phyloP scores from a whole-genome alignment of 2,888 invertebrate species.

The Drosophila siamana region DNA sequence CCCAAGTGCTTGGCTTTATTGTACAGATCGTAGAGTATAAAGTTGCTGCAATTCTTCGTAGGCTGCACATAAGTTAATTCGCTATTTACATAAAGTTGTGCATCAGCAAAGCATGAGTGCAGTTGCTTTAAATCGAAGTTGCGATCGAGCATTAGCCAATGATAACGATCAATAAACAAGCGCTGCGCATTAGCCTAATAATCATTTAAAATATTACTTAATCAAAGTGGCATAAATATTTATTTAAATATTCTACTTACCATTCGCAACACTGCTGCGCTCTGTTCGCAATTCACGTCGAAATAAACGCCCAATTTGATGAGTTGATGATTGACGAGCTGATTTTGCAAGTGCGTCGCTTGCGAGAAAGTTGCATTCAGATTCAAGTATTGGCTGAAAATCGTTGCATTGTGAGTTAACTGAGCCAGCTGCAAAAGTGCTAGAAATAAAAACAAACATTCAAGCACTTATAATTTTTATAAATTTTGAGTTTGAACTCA shows the following conservation, averaged over 20 bases:
- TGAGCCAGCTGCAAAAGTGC: conserved; percentile 58
- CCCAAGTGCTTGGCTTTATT: conserved; percentile 83
- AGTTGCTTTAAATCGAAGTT: conserved; percentile 35
- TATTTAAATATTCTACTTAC: conserved; percentile 23
- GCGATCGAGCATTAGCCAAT: conserved; percentile 80
- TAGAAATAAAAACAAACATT: conserved; percentile 26
- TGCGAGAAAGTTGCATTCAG: conserved; percentile 19
- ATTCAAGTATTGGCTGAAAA: conserved; percentile 53
- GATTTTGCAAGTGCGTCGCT: conserved; percentile 31
- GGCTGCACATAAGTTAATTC: conserved; percentile 75
- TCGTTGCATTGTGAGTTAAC: conserved; percentile 18
- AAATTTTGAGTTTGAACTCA: conserved; percentile 8
- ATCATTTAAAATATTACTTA: not conserved
- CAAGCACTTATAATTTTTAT: not conserved
- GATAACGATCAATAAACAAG: conserved; percentile 64
- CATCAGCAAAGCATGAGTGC: conserved; percentile 57
- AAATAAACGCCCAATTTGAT: conserved; percentile 70
- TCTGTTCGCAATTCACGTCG: conserved; percentile 73
- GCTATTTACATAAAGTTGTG: conserved; percentile 74
- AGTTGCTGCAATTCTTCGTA: conserved; percentile 6
- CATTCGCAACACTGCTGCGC: conserved; percentile 59
- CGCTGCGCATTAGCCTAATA: conserved; percentile 63
- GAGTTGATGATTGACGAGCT: conserved; percentile 49
- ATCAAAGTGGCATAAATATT: too few species aligned
- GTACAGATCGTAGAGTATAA: conserved; percentile 81